These are phyloP conservation scores for Plectropomus leopardus DNA, from an alignment of 2,113 vertebrate genomes.

Conservation along the genomic window DNA sequence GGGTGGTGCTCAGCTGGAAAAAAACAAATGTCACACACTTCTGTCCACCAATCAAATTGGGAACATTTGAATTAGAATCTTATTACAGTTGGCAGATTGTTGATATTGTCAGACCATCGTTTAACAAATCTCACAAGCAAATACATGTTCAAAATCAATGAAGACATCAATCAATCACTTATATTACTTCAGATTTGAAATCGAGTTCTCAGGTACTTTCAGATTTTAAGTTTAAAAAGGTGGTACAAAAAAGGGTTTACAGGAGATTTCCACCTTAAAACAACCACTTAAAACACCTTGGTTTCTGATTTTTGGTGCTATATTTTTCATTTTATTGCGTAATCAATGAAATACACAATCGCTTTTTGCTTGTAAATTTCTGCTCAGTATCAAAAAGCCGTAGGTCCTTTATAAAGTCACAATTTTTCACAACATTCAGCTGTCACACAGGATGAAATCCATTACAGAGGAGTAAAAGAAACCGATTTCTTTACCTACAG, in stretches of 20 bases:
- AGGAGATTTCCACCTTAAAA: neutral
- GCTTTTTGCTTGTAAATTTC: neutral
- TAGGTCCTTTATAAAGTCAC: neutral
- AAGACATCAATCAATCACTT: too few species aligned
- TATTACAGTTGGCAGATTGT: neutral
- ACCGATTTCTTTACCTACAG: neutral
- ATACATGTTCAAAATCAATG: too few species aligned
- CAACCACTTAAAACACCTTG: neutral
- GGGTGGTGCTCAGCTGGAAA: neutral
- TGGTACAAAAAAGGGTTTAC: neutral
- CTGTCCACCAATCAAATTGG: neutral
- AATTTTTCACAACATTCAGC: neutral
- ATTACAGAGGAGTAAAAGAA: conserved; percentile 4
- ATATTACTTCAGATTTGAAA: neutral
- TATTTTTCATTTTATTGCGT: neutral
- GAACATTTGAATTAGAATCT: neutral
- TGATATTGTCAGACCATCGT: neutral
- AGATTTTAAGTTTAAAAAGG: neutral
- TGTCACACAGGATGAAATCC: neutral
- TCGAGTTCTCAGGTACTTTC: neutral
- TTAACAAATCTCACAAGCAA: neutral
- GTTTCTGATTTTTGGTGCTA: neutral
- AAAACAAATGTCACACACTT: neutral
- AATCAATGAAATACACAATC: neutral
- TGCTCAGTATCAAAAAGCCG: neutral